Evolutionary conservation across 2,888 invertebrate species (phyloP).

Genomic region (Nomada goodeniana): DNA sequence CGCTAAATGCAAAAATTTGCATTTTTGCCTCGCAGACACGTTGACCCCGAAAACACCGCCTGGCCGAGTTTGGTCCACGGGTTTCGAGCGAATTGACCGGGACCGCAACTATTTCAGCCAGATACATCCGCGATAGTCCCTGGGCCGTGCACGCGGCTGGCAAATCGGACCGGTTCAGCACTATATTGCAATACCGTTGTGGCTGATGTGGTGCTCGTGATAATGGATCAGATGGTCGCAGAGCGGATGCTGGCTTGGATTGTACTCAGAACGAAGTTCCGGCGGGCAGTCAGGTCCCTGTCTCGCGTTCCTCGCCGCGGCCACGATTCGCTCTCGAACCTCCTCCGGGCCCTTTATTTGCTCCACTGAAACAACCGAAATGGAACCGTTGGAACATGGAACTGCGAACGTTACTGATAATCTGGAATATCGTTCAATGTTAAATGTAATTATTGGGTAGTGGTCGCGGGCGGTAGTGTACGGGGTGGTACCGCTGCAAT

Average conservation of each 20-base stretch:
- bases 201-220: conserved; percentile 82
- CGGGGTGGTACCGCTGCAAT: too few species aligned
- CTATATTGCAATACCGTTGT: conserved; percentile 77
- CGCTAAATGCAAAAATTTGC: not conserved
- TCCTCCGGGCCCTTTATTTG: conserved; percentile 90
- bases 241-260: conserved; percentile 83
- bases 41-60: conserved; percentile 15
- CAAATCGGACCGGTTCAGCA: conserved; percentile 51
- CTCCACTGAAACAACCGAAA: conserved; percentile 87
- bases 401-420: too few species aligned
- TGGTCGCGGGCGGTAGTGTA: too few species aligned
- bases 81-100: conserved; percentile 42
- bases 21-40: conserved; percentile 1
- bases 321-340: conserved; percentile 88
- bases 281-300: conserved; percentile 87
- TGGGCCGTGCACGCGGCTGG: conserved; percentile 29
- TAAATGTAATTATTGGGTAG: too few species aligned
- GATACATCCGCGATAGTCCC: conserved; percentile 18
- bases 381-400: not conserved
- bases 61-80: conserved; percentile 31
- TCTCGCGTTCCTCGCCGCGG: conserved; percentile 88
- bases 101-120: conserved; percentile 42
- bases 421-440: too few species aligned
- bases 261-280: conserved; percentile 85
- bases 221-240: conserved; percentile 83